These are phyloP conservation scores for Pachyramphus minor DNA, from an alignment of 2,113 vertebrate species.

Conservation along the genomic window DNA sequence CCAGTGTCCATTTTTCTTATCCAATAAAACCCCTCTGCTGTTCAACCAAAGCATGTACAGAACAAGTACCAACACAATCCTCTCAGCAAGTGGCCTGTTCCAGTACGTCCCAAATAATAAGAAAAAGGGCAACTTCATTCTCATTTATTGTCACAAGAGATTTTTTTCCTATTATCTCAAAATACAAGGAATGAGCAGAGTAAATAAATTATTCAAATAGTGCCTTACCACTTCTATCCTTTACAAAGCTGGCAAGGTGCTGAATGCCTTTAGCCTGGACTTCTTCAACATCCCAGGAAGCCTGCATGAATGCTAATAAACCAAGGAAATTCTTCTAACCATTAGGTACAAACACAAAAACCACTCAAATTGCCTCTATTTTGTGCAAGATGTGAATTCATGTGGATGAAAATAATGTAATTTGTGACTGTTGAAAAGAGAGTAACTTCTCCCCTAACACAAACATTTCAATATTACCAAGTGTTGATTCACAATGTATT, in stretches of 20 bases:
- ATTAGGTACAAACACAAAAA: not conserved
- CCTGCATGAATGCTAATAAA: constrained; percentile 71
- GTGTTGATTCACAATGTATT: not conserved
- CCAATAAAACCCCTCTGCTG: not conserved
- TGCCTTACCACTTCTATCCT: constrained; percentile 61
- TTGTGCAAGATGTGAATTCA: not conserved
- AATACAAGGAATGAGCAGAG: not conserved
- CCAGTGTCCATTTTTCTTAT: not conserved
- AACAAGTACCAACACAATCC: not conserved
- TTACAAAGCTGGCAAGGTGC: constrained; percentile 47
- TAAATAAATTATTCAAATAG: not conserved
- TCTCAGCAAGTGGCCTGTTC: not conserved
- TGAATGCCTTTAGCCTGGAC: constrained; percentile 64
- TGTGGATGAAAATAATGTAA: not conserved
- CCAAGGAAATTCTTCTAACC: not conserved
- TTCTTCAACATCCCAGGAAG: constrained; percentile 55
- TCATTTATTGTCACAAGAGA: not conserved
- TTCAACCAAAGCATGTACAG: not conserved
- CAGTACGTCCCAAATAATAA: not conserved
- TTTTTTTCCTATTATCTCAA: not conserved
- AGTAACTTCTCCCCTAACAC: not conserved
- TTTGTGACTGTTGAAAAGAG: not conserved
- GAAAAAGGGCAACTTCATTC: not conserved
- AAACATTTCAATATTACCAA: not conserved
- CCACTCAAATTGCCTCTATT: not conserved